Evolutionary conservation across 1,140 invertebrate species (phyloP).

Genomic region (Heliconius nattereri): DNA sequence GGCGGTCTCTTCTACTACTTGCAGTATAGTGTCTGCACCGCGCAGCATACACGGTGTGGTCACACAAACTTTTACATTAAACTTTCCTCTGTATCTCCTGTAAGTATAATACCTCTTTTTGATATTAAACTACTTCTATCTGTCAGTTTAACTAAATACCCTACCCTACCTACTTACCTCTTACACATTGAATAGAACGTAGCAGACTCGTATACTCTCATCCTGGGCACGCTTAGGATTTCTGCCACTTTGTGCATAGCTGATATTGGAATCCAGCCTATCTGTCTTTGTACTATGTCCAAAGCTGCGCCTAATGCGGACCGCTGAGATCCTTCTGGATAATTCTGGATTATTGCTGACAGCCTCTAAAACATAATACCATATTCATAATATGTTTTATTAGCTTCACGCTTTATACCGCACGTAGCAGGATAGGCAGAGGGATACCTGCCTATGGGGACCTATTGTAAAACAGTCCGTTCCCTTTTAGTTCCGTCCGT

Average conservation of each 20-base stretch:
- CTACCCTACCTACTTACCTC: conserved; percentile 68
- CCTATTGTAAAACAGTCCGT: too few relatives aligned
- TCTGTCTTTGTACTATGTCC: conserved; percentile 70
- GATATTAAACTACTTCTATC: neutral
- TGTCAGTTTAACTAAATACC: neutral
- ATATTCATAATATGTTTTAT: neutral
- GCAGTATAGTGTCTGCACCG: conserved; percentile 61
- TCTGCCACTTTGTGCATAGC: conserved; percentile 98
- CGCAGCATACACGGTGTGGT: conserved; percentile 71
- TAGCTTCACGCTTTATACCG: too few relatives aligned
- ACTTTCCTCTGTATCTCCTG: conserved; percentile 65
- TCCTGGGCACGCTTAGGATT: conserved; percentile 92
- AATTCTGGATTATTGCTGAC: conserved; percentile 61
- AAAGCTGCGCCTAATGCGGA: conserved; percentile 57
- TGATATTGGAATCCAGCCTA: conserved; percentile 90
- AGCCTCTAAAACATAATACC: conserved; percentile 53
- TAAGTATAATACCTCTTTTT: neutral
- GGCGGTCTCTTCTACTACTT: conserved; percentile 55
- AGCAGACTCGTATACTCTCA: conserved; percentile 99
- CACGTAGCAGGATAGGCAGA: neutral
- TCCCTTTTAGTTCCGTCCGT: too few relatives aligned
- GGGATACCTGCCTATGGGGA: too few relatives aligned
- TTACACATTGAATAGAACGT: conserved; percentile 99
- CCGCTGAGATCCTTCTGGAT: conserved; percentile 60
- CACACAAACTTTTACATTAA: conserved; percentile 65